A percentile compares a stretch with the other conserved stretches of the same genome.
Evolutionary conservation across 2,113 vertebrate genomes (phyloP).

Genomic region (Melanerpes aurifrons): DNA sequence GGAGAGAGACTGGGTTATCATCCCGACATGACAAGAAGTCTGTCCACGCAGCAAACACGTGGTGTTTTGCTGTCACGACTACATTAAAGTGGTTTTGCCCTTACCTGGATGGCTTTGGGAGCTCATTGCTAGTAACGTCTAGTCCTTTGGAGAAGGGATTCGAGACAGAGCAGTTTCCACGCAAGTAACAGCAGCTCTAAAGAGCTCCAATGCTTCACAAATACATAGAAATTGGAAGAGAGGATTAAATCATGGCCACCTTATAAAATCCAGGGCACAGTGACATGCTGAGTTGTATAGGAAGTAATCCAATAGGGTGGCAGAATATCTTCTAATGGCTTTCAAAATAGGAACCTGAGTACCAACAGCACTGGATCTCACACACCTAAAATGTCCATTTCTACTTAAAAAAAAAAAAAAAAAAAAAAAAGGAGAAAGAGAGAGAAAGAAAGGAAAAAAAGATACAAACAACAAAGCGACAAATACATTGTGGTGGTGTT

Average conservation of each 20-base stretch:
- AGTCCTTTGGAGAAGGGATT: conserved; percentile 37
- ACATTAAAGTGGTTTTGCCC: neutral
- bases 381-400: neutral
- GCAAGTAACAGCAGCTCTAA: neutral
- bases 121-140: conserved; percentile 77
- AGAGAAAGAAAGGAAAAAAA: neutral
- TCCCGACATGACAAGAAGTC: neutral
- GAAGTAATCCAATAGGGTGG: conserved; percentile 61
- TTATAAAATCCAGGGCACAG: conserved; percentile 44
- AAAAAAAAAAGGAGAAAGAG: too few species aligned
- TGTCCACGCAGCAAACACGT: neutral
- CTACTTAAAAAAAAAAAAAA: neutral
- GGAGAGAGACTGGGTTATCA: neutral
- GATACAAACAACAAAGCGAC: neutral
- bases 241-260: conserved; percentile 41
- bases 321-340: conserved; percentile 45
- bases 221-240: conserved; percentile 43
- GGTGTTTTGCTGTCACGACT: accelerated
- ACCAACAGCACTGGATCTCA: neutral
- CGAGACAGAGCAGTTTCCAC: conserved; percentile 35
- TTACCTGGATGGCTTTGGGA: conserved; percentile 84
- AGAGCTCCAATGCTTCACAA: conserved; percentile 49
- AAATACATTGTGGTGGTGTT: neutral
- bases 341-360: conserved; percentile 68
- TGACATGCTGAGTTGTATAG: conserved; percentile 39